A percentile compares a stretch with the other conserved stretches of the same genome.
Conservation (phyloP, 2,888 invertebrate species). For the Epiblema foenella region DNA sequence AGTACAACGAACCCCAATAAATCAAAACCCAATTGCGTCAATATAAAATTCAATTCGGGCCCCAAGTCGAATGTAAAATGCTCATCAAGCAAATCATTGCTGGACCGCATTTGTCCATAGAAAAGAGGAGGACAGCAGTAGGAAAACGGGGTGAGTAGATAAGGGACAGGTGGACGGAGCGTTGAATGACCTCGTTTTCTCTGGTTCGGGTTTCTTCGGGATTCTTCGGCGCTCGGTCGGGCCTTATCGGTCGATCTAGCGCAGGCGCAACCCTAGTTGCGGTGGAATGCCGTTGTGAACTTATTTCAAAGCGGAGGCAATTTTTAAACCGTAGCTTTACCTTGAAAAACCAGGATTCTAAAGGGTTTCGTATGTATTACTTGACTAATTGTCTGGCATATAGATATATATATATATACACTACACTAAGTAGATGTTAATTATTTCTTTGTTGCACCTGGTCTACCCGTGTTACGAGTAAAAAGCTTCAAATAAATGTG, state of each 20-base stretch:
- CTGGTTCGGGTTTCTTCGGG: slow-evolving; percentile 65
- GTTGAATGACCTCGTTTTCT: slow-evolving; percentile 74
- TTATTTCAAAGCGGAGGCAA: slow-evolving; percentile 20
- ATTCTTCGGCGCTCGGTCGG: slow-evolving; percentile 66
- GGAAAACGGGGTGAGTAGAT: slow-evolving; percentile 57
- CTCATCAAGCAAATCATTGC: slow-evolving; percentile 69
- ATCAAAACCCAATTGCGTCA: slow-evolving; percentile 62
- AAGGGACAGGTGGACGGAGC: slow-evolving; percentile 75
- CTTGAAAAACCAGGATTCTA: neutral
- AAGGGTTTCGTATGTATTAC: no score
- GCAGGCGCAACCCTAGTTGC: slow-evolving; percentile 68
- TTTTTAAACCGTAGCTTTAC: neutral
- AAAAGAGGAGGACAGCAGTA: slow-evolving; percentile 62
- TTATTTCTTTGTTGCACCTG: no score
- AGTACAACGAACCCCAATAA: slow-evolving; percentile 56
- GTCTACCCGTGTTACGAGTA: no score
- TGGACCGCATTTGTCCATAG: slow-evolving; percentile 64
- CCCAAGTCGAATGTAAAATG: slow-evolving; percentile 58
- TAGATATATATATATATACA: no score
- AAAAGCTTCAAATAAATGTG: no score
- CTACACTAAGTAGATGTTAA: no score
- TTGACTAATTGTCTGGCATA: no score
- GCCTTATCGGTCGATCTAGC: slow-evolving; percentile 73
- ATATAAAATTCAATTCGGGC: slow-evolving; percentile 71
- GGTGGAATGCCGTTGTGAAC: slow-evolving; percentile 46